Evolutionary conservation across 2,797 vertebrate species (phyloP).

Genomic region (Malurus splendens): DNA sequence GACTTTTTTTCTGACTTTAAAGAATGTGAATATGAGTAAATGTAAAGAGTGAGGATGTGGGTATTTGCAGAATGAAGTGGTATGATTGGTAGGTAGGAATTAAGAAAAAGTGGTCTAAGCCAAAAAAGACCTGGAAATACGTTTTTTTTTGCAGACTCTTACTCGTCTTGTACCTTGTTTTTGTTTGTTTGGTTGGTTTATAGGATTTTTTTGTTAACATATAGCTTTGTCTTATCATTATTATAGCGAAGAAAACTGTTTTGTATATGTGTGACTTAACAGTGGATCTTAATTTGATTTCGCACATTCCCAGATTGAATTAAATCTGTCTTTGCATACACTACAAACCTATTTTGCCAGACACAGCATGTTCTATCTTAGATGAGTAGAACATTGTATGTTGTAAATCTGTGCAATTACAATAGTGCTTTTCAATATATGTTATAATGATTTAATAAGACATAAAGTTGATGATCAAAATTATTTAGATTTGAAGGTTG

Average conservation of each 20-base stretch:
- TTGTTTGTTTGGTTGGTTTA: neutral
- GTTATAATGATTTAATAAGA: constrained; percentile 7
- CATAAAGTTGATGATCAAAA: constrained; percentile 29
- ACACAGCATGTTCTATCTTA: neutral
- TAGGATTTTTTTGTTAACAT: neutral
- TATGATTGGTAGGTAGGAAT: neutral
- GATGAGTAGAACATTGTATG: neutral
- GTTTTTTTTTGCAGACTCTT: neutral
- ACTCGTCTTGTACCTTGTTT: neutral
- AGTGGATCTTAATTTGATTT: neutral
- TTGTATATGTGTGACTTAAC: neutral
- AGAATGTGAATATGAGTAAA: neutral
- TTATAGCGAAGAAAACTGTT: neutral
- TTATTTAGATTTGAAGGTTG: neutral
- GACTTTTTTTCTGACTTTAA: neutral
- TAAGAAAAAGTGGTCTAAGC: neutral
- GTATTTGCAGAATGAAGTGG: neutral
- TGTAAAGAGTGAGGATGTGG: neutral
- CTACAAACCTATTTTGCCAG: neutral
- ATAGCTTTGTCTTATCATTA: neutral
- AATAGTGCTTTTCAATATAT: constrained; percentile 9
- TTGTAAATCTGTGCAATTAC: neutral
- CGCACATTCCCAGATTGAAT: neutral
- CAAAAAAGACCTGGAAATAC: neutral
- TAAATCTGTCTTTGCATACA: neutral